phyloP scores from a whole-genome alignment of 2,888 invertebrate genomes.

The Harmothoe impar region DNA sequence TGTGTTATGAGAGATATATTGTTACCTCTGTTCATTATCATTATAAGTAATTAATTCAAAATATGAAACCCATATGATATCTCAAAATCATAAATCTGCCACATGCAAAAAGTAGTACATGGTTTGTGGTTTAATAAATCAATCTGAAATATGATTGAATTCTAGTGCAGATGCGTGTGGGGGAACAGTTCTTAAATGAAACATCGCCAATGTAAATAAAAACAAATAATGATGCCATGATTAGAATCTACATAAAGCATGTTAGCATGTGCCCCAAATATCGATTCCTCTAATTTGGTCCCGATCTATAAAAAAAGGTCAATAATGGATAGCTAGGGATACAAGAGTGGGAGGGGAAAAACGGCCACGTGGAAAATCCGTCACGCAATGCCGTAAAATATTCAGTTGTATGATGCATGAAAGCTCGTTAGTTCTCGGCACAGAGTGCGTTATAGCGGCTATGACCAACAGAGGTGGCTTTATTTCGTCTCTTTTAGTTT shows the following conservation, averaged over 20 bases:
- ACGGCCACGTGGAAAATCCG: neutral
- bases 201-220: too few relatives aligned
- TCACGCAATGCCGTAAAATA: slow-evolving; percentile 1
- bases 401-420: neutral
- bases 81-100: too few relatives aligned
- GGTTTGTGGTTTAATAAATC: too few relatives aligned
- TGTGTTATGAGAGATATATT: too few relatives aligned
- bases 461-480: neutral
- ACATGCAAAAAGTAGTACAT: too few relatives aligned
- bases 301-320: neutral
- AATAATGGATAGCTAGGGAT: neutral
- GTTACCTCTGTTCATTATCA: too few relatives aligned
- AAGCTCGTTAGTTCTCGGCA: neutral
- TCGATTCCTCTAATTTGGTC: slow-evolving; percentile 2
- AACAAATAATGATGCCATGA: neutral
- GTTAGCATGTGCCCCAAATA: neutral
- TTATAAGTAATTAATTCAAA: too few relatives aligned
- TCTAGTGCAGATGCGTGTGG: too few relatives aligned
- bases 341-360: neutral
- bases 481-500: neutral
- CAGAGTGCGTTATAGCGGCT: neutral
- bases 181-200: too few relatives aligned
- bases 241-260: neutral
- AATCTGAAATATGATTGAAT: too few relatives aligned
- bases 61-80: too few relatives aligned